These are phyloP conservation scores for Halisarca cf. caerulea DNA, from an alignment of 37 sponge, comb jelly and placozoan species.

Conservation along the genomic window DNA sequence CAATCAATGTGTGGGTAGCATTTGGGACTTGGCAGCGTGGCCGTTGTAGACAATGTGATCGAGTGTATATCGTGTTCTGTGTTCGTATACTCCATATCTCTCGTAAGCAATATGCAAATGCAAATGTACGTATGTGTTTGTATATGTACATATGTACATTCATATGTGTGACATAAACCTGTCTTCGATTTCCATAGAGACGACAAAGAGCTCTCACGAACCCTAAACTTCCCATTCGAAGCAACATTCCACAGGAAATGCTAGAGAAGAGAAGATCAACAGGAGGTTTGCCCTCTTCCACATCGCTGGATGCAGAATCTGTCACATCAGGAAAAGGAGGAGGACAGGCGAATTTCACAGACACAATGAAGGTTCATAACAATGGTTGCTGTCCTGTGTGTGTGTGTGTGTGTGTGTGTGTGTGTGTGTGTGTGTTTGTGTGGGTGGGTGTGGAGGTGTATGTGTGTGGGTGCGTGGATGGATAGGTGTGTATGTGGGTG, in stretches of 20 bases:
- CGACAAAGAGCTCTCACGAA: slow-evolving; percentile 7
- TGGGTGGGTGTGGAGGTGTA: too few species aligned
- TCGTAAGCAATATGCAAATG: too few species aligned
- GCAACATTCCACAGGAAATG: slow-evolving; percentile 14
- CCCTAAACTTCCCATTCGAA: neutral
- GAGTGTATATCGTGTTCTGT: too few species aligned
- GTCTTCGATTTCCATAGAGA: neutral
- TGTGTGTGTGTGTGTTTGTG: neutral
- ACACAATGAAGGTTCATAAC: slow-evolving; percentile 13
- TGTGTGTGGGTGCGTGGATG: too few species aligned
- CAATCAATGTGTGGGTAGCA: too few species aligned
- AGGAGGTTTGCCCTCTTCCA: neutral
- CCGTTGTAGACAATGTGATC: too few species aligned
- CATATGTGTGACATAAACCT: too few species aligned
- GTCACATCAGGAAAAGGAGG: neutral
- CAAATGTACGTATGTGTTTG: neutral
- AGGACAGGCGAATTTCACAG: neutral
- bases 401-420: too few species aligned
- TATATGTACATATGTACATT: too few species aligned
- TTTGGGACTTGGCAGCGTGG: too few species aligned
- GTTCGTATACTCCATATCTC: too few species aligned
- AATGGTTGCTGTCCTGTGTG: neutral
- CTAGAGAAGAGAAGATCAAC: slow-evolving; percentile 14
- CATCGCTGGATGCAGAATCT: neutral
- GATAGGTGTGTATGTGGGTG: too few species aligned